These are phyloP conservation scores for Choloepus didactylus DNA, from an alignment of 2,797 vertebrate species.

Conservation along the genomic window DNA sequence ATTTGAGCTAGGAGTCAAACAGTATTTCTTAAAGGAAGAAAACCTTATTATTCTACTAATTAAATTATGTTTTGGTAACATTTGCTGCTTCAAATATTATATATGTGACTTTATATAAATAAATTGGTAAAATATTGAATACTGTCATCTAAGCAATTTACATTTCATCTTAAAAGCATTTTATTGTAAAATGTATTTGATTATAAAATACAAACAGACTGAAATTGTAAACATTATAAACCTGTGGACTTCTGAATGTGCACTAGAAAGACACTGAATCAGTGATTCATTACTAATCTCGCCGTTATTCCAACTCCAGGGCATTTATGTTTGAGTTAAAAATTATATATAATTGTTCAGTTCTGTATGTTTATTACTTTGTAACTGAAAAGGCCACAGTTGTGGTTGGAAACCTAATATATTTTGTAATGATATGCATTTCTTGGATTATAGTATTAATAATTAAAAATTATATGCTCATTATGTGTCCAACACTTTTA, in stretches of 20 bases:
- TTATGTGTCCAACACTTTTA: neutral
- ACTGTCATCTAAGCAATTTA: neutral
- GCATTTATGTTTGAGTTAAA: neutral
- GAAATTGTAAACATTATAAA: neutral
- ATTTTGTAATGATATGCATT: neutral
- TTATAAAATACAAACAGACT: neutral
- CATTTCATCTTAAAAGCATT: neutral
- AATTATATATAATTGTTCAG: neutral
- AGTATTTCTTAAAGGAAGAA: neutral
- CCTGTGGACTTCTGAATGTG: neutral
- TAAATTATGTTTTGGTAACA: neutral
- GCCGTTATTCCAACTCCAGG: neutral
- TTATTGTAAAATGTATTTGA: neutral
- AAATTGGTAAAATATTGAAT: neutral
- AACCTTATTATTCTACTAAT: neutral
- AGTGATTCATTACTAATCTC: neutral
- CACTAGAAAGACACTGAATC: neutral
- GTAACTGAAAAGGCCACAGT: neutral
- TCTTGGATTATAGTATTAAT: neutral
- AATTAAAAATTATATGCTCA: neutral
- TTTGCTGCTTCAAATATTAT: neutral
- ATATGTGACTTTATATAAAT: neutral
- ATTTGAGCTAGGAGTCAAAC: neutral
- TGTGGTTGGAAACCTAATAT: neutral
- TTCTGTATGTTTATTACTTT: neutral